Base-by-base conservation (phyloP, 2,888 invertebrate species). In the Keiferia lycopersicella region DNA sequence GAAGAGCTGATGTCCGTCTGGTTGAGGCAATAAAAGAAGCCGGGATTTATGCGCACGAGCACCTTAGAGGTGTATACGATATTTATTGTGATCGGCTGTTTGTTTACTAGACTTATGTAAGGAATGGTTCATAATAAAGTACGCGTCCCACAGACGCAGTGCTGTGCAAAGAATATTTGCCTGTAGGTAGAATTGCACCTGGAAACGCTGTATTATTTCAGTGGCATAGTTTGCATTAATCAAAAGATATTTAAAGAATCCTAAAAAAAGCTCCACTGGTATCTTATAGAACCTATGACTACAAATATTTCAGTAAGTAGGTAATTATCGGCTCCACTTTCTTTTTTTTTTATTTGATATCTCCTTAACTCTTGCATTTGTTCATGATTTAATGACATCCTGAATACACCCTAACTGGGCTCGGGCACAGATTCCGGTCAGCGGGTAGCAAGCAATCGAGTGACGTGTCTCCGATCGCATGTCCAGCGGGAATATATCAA, bases 391-490 rank as follows among this genome's bases (percentile, higher is more conserved):
- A n/a, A n/a, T n/a, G n/a, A n/a, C n/a, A n/a, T n/a, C n/a, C n/a
- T 34, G 34, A 34, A 34, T 30, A 18, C 16, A 56, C 56, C 16
- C n/a, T 34, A n/a, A n/a, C 16, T 64, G 59, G 39, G 58, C 51
- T 38, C 14, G 22, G 12, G 51, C 51, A 51, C 56, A 39, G 64
- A 41, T 39, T 39, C 38, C 39, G 66, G 62, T 69, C 66, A 69
- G 69, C 64, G 69, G 65, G 69, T 6, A 26, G 26, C 26, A 26
- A 69, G 65, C 64, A 73, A 73, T 74, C 74, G 80, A 82, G 81
- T 87, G 87, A 89, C 86, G 85, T 87, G 90, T 90, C 89, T 81
- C 83, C 77, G 88, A 87, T 91, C 83, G 91, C 91, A 91, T 91
- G 91, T 88, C 86, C 78, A 75, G 79, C 73, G 79, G 75, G 84